Base-by-base conservation (phyloP, 1,140 invertebrate species). In the Eurytemora carolleeae region DNA sequence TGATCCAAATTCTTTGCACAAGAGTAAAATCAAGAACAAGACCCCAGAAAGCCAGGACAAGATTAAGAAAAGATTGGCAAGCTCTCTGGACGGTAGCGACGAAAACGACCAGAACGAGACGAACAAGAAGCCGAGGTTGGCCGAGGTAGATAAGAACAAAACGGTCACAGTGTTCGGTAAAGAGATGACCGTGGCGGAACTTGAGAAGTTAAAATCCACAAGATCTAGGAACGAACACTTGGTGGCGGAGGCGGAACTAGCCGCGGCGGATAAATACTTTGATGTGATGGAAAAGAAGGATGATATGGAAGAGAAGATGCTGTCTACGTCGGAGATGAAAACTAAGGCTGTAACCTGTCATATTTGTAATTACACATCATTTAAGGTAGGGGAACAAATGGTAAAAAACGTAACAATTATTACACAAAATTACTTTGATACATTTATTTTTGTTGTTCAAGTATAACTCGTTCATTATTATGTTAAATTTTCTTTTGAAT, bases 291-390 rank as follows among this genome's bases (percentile, higher is more conserved):
- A 59, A 21, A 59, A 59, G 44, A 59, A 52, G 21, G 58, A 59
- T n/a, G 58, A 20, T 3, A 59, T 59, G 58, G 58, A 59, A 24
- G 60, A 62, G 24, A 55, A 31, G 26, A 31, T 59, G 58, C n/a
- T 25, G n/a, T 26, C 19, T 25, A 59, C 26, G 22, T 19, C 19
- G n/a, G 58, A 59, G 44, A 60, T 44, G 31, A 57, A 58, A 54
- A 3, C 23, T 16, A 53, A 62, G 20, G 60, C 55, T 21, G 60
- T 62, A 1, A 57, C 16, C 16, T 62, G 60, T 54, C 20, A 57
- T 12, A 3, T 1, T 20, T 62, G 60, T 25, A 62, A 62, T 20
- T 56, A 57, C 18, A 62, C 60, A 1, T 52, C 60, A 15, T 62
- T 23, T 54, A 23, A 18, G 1, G 44, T 55, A 55, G 53, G 44